Conservation (phyloP, 2,797 vertebrate species). For the Sebastes taczanowskii region DNA sequence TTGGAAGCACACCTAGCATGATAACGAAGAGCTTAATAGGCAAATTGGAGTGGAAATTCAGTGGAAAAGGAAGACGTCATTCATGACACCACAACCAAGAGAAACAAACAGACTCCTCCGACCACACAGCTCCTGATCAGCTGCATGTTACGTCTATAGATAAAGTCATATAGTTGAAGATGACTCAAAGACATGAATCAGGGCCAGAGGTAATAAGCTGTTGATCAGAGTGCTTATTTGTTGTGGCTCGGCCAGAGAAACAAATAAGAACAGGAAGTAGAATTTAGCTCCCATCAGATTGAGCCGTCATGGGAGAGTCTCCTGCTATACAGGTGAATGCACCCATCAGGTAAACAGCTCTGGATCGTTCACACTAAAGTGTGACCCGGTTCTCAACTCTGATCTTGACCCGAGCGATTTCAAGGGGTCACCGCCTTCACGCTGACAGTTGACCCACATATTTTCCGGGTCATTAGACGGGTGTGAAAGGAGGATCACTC, state of each 20-base stretch:
- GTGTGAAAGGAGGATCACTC: constrained; percentile 18
- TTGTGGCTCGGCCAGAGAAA: not conserved
- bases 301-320: not conserved
- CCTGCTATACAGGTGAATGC: constrained; percentile 14
- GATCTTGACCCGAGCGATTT: constrained; percentile 55
- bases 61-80: not conserved
- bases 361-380: not conserved
- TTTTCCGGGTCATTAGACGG: constrained; percentile 48
- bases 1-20: not conserved
- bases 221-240: constrained; percentile 23
- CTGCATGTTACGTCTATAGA: constrained; percentile 6
- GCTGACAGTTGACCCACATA: constrained; percentile 49
- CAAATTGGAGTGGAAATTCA: not conserved
- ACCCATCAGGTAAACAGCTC: constrained; percentile 27
- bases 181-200: constrained; percentile 35
- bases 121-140: not conserved
- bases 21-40: not conserved
- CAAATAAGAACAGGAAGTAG: not conserved
- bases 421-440: constrained; percentile 32
- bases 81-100: not conserved
- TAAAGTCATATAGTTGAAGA: constrained; percentile 11
- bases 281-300: not conserved
- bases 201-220: constrained; percentile 13
- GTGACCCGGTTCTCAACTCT: constrained; percentile 51
- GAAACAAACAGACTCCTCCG: not conserved